Conservation (phyloP, 2,113 vertebrate genomes). For the Poeciliopsis prolifica region DNA sequence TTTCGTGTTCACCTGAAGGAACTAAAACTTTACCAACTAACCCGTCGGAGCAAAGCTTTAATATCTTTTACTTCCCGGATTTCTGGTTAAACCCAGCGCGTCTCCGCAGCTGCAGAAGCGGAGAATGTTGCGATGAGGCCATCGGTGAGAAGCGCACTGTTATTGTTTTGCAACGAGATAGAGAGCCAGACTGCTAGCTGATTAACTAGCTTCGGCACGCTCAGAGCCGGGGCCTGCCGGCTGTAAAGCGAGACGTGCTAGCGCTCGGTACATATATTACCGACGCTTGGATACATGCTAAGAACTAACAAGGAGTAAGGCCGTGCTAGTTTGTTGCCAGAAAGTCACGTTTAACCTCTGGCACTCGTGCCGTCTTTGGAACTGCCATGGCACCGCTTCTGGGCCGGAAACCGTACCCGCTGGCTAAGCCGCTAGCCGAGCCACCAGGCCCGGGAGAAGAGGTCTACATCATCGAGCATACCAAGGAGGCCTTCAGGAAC, state of each 20-base stretch:
- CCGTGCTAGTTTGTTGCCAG: constrained; percentile 13
- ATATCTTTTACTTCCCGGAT: background rate
- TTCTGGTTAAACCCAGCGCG: constrained; percentile 29
- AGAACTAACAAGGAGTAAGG: constrained; percentile 16
- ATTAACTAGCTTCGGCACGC: constrained; percentile 65
- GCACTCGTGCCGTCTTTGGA: constrained; percentile 56
- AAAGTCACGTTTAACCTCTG: constrained; percentile 13
- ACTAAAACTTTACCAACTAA: constrained; percentile 58
- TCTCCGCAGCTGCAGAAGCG: constrained; percentile 2
- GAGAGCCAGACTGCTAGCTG: constrained; percentile 53
- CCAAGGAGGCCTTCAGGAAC: constrained; percentile 94
- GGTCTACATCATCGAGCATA: constrained; percentile 90
- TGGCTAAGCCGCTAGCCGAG: constrained; percentile 88
- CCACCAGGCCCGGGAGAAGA: constrained; percentile 85
- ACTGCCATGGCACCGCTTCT: constrained; percentile 91
- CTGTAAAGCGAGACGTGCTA: constrained; percentile 56
- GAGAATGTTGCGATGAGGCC: constrained; percentile 64
- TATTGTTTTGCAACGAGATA: constrained; percentile 77
- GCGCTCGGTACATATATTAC: constrained; percentile 1
- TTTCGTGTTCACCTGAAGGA: constrained; percentile 41
- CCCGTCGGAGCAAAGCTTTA: background rate
- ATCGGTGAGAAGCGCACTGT: constrained; percentile 51
- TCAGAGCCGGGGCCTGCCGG: constrained; percentile 73
- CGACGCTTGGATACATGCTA: constrained; percentile 57
- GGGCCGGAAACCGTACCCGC: constrained; percentile 94